Base-by-base conservation (phyloP, 2,113 vertebrate genomes). In the cattle (Bos taurus) region DNA sequence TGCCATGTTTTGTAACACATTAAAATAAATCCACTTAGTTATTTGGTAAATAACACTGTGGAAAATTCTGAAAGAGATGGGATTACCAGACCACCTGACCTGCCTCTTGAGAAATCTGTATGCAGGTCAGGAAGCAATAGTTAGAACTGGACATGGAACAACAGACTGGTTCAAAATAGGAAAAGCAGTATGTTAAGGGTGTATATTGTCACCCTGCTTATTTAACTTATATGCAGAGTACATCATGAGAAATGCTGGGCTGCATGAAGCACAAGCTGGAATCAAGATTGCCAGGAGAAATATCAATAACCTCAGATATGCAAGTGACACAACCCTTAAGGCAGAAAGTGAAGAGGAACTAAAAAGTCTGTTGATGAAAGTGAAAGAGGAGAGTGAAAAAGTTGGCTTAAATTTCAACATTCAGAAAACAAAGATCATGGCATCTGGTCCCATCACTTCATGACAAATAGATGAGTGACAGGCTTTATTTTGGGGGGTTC, bases 11-110 rank as follows among this genome's bases (percentile, higher is more conserved):
- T 85, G 80, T 71, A 92, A 88, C 57, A 12, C 1, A 48, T 36
- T 90, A 36, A 91, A 96, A 60, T 85, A 71, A 84, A 83, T 85
- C 13, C 11, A 28, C 2, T 88, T 81, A 74, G 5, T 52, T 91
- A 43, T 84, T 88, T 91, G 74, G 21, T 59, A 71, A 84, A 88
- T 62, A 87, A 59, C 26, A 71, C 64, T 71, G 64, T 67, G 4
- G n/a, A 71, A 71, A 71, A 36, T 67, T n/a, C n/a, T 71, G n/a
- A 71, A 71, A 71, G 64, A 36, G 9, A 71, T 21, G 9, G n/a
- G 64, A 71, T 36, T 67, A 67, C 2, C 8, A 36, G 64, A 36
- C n/a, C n/a, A 71, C 64, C n/a, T 71, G 64, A 71, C 4, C 64
- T 71, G 17, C n/a, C 4, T 36, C 9, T 11, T 36, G 17, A 67